Evolutionary conservation across 2,113 vertebrate species (phyloP).

Genomic region (Genyomyrus donnyi): DNA sequence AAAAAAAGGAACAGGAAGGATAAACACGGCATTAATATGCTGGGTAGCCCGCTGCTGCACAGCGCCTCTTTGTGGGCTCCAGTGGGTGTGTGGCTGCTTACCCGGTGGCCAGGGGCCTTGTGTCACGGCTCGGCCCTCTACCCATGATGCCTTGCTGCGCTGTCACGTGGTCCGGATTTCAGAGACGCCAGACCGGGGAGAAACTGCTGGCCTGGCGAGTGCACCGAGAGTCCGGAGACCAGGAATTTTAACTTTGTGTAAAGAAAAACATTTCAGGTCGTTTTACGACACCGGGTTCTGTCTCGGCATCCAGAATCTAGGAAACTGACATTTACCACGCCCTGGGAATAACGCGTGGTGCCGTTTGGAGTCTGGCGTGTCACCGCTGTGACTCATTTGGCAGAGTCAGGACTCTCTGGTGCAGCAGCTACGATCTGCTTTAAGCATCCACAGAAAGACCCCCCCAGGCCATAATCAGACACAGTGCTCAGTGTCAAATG

Average conservation of each 20-base stretch:
- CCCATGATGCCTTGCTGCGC: not conserved
- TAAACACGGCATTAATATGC: slow-evolving; percentile 1
- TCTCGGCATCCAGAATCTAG: not conserved
- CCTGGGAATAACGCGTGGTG: not conserved
- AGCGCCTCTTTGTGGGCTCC: not conserved
- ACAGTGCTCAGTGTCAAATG: not conserved
- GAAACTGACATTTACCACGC: not conserved
- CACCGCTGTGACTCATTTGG: not conserved
- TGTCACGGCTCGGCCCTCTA: not conserved
- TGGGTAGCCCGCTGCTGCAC: not conserved
- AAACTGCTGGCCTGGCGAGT: too few relatives aligned
- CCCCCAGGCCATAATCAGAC: not conserved
- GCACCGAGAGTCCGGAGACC: not conserved
- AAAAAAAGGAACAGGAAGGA: not conserved
- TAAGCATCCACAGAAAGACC: not conserved
- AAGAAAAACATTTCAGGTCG: not conserved
- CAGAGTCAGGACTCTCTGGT: not conserved
- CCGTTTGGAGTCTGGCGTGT: not conserved
- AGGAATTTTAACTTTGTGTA: not conserved
- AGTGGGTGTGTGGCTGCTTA: not conserved
- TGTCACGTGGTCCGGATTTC: not conserved
- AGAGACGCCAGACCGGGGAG: not conserved
- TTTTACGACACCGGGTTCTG: not conserved
- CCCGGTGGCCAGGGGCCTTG: not conserved
- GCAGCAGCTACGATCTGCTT: not conserved